Evolutionary conservation across 2,888 invertebrate species (phyloP).

Genomic region (Drosophila sordidapex): DNA sequence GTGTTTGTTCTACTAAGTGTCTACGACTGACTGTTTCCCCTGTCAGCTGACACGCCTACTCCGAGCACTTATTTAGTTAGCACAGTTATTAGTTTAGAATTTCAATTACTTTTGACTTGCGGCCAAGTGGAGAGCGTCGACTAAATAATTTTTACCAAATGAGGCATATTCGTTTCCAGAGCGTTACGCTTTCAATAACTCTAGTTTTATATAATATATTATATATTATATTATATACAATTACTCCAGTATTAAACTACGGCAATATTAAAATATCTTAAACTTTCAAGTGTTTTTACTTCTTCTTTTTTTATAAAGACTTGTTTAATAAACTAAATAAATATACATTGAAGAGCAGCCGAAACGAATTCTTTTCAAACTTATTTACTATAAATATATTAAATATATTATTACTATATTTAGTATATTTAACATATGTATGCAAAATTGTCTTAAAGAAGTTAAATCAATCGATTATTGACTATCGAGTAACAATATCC

Average conservation of each 20-base stretch:
- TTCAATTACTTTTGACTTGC: constrained; percentile 59
- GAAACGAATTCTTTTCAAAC: not conserved
- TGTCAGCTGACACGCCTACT: constrained; percentile 31
- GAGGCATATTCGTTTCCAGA: constrained; percentile 9
- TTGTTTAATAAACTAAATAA: not conserved
- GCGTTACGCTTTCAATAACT: not conserved
- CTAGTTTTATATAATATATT: not conserved
- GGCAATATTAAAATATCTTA: not conserved
- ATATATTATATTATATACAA: no score
- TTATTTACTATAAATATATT: not conserved
- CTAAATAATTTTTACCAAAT: not conserved
- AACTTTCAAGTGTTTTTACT: not conserved
- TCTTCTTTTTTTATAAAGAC: not conserved
- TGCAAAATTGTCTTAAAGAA: not conserved
- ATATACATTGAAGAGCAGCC: not conserved
- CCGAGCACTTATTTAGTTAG: no score
- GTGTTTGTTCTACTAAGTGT: not conserved
- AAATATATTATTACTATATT: not conserved
- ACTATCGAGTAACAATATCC: not conserved
- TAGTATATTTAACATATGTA: not conserved
- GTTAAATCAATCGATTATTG: not conserved
- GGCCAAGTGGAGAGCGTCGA: constrained; percentile 42
- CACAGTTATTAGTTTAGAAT: constrained; percentile 34
- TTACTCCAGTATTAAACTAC: not conserved
- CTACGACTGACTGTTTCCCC: not conserved